Evolutionary conservation across 2,797 vertebrate genomes (phyloP).

Genomic region (Momotus momota): DNA sequence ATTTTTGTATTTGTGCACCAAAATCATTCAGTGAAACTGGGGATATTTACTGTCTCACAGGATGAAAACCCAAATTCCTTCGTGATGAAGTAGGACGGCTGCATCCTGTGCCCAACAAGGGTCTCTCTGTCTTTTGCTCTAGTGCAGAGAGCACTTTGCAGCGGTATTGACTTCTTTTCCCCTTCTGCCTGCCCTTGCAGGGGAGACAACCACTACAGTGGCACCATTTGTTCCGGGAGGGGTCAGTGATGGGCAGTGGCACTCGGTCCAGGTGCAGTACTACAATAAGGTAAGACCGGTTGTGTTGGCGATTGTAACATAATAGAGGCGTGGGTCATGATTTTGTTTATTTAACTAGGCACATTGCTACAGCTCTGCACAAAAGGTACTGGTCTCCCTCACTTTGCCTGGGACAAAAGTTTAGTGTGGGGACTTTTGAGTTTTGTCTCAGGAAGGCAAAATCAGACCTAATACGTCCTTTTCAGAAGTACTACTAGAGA

Average conservation of each 20-base stretch:
- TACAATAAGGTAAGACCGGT: conserved; percentile 93
- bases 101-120: not conserved
- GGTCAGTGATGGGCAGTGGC: conserved; percentile 96
- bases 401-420: not conserved
- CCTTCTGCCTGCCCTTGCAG: conserved; percentile 69
- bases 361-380: not conserved
- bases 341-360: not conserved
- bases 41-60: not conserved
- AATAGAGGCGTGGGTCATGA: not conserved
- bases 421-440: not conserved
- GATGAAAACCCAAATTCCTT: not conserved
- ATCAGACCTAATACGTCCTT: not conserved
- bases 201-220: conserved; percentile 92
- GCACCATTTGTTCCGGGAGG: conserved; percentile 88
- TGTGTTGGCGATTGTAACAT: not conserved
- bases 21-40: not conserved
- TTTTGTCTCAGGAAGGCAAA: not conserved
- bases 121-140: not conserved
- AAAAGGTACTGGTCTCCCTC: not conserved
- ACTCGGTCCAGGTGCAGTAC: conserved; percentile 94
- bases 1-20: not conserved
- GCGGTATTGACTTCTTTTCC: not conserved
- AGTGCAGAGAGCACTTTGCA: not conserved
- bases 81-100: not conserved
- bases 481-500: not conserved